Evolutionary conservation across 1,140 invertebrate species (phyloP), one percentile per base, ranked within the genome.

Genomic region (Scylla paramamosain): DNA sequence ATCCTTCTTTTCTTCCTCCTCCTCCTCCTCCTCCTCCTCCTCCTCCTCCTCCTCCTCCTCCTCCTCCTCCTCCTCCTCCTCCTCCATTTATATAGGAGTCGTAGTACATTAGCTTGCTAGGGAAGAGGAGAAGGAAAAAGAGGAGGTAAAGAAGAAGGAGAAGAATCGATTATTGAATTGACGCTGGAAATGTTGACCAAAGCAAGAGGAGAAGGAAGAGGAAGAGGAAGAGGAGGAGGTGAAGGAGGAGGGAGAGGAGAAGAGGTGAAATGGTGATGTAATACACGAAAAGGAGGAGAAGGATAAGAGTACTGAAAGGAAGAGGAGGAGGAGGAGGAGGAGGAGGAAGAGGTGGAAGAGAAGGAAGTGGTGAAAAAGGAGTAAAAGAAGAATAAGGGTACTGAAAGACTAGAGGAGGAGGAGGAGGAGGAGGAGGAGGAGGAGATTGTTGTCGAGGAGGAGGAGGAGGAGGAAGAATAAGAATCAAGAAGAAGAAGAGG

Each of bases 41-140:
- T 20, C 67, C 25, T 77, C 67, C 8, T 20, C 20, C 25, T 20
- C 67, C 67, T 59, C 52, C 52, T 59, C 52, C 52, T 59, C 52
- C 52, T 59, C 52, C 52, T 59, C 52, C 52, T 59, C n/a, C 67
- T 77, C 67, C 67, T 77, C 67, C 67, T 77, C 67, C 67, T 77
- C 16, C 67, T 77, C 67, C 67, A 77, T 45, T 20, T 88, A 77
- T 77, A 12, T 6, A 77, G 8, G 20, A 20, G 25, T n/a, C 12
- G 52, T 59, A 20, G 52, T 77, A 20, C 52, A 59, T 4, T 59
- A 20, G 52, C 52, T 20, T 12, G 12, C 4, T 77, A 20, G 67
- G 1, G 25, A n/a, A 1, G 8, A 12, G 20, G 67, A 77, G 6
- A 8, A n/a, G 20, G 25, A n/a, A n/a, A n/a, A n/a, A 59, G 20